Evolutionary conservation across 2,888 invertebrate genomes (phyloP).

Genomic region (Quadriops clusia): DNA sequence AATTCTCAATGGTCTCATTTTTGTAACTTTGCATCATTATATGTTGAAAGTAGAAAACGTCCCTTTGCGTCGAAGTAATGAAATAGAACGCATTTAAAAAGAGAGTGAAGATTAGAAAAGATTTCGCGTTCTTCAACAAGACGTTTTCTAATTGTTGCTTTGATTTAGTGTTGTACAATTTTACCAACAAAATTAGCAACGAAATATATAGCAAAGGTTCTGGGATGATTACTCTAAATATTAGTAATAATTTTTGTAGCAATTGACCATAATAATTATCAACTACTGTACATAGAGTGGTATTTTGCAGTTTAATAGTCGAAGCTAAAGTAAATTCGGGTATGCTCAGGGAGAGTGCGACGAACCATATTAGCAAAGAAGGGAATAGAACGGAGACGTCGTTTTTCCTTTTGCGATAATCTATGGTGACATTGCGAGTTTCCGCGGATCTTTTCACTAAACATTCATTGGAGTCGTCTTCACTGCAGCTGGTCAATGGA

Average conservation of each 20-base stretch:
- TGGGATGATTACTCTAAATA: conserved; percentile 28
- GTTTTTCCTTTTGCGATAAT: conserved; percentile 39
- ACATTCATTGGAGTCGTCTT: conserved; percentile 27
- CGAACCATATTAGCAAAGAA: conserved; percentile 45
- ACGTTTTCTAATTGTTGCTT: conserved; percentile 24
- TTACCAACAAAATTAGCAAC: conserved; percentile 23
- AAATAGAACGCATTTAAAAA: conserved; percentile 24
- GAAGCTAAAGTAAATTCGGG: conserved; percentile 46
- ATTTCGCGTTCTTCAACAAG: conserved; percentile 25
- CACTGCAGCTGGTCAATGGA: conserved; percentile 24
- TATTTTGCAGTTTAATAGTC: conserved; percentile 34
- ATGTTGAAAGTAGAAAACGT: conserved; percentile 25
- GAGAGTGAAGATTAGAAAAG: conserved; percentile 25
- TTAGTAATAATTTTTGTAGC: conserved; percentile 26
- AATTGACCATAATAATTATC: conserved; percentile 39
- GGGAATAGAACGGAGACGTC: conserved; percentile 43
- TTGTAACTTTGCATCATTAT: conserved; percentile 17
- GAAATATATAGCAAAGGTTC: conserved; percentile 23
- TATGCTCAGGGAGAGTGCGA: conserved; percentile 46
- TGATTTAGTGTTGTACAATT: conserved; percentile 22
- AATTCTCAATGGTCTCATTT: conserved; percentile 19
- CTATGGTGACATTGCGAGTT: conserved; percentile 42
- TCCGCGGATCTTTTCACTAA: conserved; percentile 26
- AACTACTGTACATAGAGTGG: conserved; percentile 40
- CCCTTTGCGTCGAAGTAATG: conserved; percentile 28